Percentiles rank a stretch among this genome's conserved stretches.
Conservation (phyloP, 2,797 vertebrate genomes). For the Hydrocynus forskahlii region DNA sequence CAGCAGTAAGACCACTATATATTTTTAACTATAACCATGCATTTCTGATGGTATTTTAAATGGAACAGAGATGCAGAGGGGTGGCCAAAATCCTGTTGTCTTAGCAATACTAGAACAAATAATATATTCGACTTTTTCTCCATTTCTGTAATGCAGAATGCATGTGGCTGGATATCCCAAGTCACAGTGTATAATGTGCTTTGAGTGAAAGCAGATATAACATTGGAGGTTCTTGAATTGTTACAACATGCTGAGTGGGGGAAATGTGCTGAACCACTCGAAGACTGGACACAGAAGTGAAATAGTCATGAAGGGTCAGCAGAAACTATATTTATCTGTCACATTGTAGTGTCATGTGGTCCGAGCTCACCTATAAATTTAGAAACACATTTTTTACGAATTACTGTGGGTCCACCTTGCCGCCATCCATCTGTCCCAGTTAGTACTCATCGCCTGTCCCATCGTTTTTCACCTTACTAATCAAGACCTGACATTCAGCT, state of each 20-base stretch:
- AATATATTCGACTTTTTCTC: not conserved
- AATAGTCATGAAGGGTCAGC: conserved; percentile 30
- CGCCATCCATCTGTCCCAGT: not conserved
- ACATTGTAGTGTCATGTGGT: conserved; percentile 29
- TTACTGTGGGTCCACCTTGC: not conserved
- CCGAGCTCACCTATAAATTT: conserved; percentile 2
- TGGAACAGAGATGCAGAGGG: not conserved
- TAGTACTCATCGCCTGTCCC: not conserved
- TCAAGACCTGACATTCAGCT: too few species aligned
- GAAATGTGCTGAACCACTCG: conserved; percentile 14
- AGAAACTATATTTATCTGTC: conserved; percentile 34
- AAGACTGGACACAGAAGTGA: conserved; percentile 3
- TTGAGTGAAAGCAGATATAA: conserved; percentile 18
- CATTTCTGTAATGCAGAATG: not conserved
- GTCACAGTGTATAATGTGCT: not conserved
- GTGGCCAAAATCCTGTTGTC: not conserved
- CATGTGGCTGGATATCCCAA: not conserved
- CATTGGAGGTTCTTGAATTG: conserved; percentile 27
- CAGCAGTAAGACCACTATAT: too few species aligned
- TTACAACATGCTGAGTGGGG: conserved; percentile 16
- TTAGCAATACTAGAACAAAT: too few species aligned
- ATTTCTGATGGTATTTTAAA: not conserved
- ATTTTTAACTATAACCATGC: not conserved
- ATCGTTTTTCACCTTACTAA: not conserved
- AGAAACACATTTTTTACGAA: conserved; percentile 6